Base-by-base conservation (phyloP, 2,113 vertebrate genomes). In the Chloropsis hardwickii region DNA sequence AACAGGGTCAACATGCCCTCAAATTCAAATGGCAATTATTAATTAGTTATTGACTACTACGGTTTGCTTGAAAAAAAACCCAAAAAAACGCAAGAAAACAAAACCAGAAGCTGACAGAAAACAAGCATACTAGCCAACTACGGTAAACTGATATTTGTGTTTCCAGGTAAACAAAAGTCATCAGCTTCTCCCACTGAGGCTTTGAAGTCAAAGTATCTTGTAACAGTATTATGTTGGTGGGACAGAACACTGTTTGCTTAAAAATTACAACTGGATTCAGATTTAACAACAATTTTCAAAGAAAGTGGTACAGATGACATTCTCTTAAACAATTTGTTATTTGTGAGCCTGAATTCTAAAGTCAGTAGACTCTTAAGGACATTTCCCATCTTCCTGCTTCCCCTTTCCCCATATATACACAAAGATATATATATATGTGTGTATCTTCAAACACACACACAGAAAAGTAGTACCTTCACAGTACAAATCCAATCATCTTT, bases 161-260 rank as follows among this genome's bases (percentile, higher is more conserved):
- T 92, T 83, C 72, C 50, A 92, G 48, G 24, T 70, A 92, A 96
- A 88, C 45, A 94, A 90, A 95, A 95, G 45, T 57, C 11, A 89
- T 50, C 58, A 89, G 37, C 91, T 92, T 65, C 94, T 95, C 86
- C 66, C 56, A 77, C 74, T 14, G 62, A 95, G 44, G 65, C 33
- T 81, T 56, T 22, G 6, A 79, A 94, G 50, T 62, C 80, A 66
- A 93, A 92, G 40, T 84, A 86, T 69, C 73, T 94, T 67, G 2
- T 35, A 76, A 91, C 64, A 76, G 60, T 50, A 93, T 48, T 80
- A 66, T 15, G 33, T 53, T 88, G 76, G 72, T 50, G 19, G 66
- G 83, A 69, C 42, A 91, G 42, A 69, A 67, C 61, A 58, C 21
- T 39, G 54, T 69, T 56, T 56, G 54, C 77, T 87, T 85, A 72